Percentiles rank a stretch among this genome's conserved stretches.
Conservation (phyloP, 2,888 invertebrate genomes). For the Microplitis deprimator region DNA sequence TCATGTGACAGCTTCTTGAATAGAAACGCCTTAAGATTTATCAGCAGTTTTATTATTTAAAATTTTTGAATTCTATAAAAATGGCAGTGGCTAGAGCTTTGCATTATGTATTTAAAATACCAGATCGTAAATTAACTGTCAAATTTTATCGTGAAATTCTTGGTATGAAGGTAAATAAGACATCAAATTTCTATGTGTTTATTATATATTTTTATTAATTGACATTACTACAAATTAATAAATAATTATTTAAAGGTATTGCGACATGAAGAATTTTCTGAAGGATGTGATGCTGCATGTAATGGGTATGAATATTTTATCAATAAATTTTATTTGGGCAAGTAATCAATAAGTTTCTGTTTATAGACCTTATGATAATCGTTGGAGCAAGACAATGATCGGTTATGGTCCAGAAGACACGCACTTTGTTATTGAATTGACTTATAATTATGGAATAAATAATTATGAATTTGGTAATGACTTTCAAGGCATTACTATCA, state of each 20-base stretch:
- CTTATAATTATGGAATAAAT: conserved; percentile 96
- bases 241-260: conserved; percentile 77
- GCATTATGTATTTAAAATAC: conserved; percentile 97
- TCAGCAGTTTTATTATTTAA: background rate
- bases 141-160: conserved; percentile 92
- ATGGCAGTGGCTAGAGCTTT: conserved; percentile 85
- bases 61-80: conserved; percentile 36
- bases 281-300: conserved; percentile 97
- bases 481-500: conserved; percentile 87
- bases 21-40: background rate
- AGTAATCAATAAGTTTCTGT: background rate
- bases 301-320: conserved; percentile 83
- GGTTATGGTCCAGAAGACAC: conserved; percentile 96
- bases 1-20: background rate
- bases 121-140: conserved; percentile 87
- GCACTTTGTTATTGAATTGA: conserved; percentile 96
- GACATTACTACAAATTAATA: too few relatives aligned
- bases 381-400: conserved; percentile 99
- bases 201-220: background rate
- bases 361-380: conserved; percentile 92
- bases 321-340: conserved; percentile 14
- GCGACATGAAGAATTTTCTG: conserved; percentile 96
- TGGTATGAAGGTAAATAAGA: conserved; percentile 88
- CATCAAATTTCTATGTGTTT: background rate
- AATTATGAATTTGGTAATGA: conserved; percentile 93